phyloP scores from a whole-genome alignment of 2,888 invertebrate genomes.

The Archips crataeganus region DNA sequence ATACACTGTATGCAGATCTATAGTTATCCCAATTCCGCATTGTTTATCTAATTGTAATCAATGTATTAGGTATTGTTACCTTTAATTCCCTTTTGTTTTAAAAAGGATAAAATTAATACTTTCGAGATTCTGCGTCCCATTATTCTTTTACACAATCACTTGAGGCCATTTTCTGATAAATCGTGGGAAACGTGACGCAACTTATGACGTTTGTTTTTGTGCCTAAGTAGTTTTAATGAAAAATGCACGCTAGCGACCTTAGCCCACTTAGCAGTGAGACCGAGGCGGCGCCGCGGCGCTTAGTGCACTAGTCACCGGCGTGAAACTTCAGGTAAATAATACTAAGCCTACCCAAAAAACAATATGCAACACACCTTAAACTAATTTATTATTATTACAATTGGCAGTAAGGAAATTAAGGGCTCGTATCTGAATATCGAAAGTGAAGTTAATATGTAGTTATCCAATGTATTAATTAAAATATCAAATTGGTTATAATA shows the following conservation, averaged over 20 bases:
- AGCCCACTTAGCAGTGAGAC: conserved; percentile 67
- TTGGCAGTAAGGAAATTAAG: background rate
- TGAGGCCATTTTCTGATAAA: conserved; percentile 5
- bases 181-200: conserved; percentile 32
- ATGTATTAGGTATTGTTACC: background rate
- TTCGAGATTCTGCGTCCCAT: background rate
- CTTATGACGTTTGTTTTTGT: conserved; percentile 47
- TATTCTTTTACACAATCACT: conserved; percentile 11
- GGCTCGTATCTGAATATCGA: too few species aligned
- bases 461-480: too few species aligned
- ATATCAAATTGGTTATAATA: too few species aligned
- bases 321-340: conserved; percentile 32
- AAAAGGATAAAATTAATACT: background rate
- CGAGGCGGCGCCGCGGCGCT: conserved; percentile 49
- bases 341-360: background rate
- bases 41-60: background rate
- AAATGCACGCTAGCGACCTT: conserved; percentile 77
- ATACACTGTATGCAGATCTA: conserved; percentile 31
- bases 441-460: too few species aligned
- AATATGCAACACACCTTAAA: background rate
- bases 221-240: conserved; percentile 59
- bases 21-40: conserved; percentile 19
- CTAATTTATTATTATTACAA: background rate
- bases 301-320: conserved; percentile 40
- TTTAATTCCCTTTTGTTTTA: background rate